phyloP scores from a whole-genome alignment of 2,113 vertebrate genomes.

The Neolamprologus devosi region DNA sequence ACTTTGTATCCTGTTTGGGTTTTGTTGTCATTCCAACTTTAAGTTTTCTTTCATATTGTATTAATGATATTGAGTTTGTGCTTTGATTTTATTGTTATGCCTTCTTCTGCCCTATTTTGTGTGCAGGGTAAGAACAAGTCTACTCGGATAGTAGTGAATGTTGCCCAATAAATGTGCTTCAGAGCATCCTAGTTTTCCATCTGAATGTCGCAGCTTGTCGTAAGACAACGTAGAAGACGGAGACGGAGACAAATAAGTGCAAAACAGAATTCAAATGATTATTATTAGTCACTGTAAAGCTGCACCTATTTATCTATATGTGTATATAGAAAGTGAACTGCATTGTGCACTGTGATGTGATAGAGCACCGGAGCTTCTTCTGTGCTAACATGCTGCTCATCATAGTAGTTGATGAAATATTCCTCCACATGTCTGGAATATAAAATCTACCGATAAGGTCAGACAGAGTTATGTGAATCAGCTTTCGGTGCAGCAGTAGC shows the following conservation, averaged over 20 bases:
- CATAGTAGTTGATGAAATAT: not conserved
- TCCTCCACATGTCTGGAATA: not conserved
- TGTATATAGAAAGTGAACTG: not conserved
- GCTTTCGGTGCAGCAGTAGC: not conserved
- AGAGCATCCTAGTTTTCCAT: not conserved
- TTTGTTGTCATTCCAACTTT: not conserved
- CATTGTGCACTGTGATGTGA: not conserved
- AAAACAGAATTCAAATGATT: not conserved
- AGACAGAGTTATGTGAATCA: not conserved
- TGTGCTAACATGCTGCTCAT: not conserved
- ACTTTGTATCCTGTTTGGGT: not conserved
- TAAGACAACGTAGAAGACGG: accelerated
- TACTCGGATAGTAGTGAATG: not conserved
- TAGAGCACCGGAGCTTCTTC: not conserved
- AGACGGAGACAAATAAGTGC: accelerated
- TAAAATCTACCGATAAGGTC: not conserved
- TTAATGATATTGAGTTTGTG: accelerated
- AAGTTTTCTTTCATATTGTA: accelerated
- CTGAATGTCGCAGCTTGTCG: not conserved
- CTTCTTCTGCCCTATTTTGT: not conserved
- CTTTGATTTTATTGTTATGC: not conserved
- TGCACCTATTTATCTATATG: accelerated
- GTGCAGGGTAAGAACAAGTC: not conserved
- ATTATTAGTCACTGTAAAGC: not conserved
- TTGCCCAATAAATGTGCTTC: accelerated